A percentile compares a stretch with the other conserved stretches of the same genome.
These are phyloP conservation scores for Callithrix jacchus DNA, from an alignment of 2,113 vertebrate genomes.

Conservation along the genomic window DNA sequence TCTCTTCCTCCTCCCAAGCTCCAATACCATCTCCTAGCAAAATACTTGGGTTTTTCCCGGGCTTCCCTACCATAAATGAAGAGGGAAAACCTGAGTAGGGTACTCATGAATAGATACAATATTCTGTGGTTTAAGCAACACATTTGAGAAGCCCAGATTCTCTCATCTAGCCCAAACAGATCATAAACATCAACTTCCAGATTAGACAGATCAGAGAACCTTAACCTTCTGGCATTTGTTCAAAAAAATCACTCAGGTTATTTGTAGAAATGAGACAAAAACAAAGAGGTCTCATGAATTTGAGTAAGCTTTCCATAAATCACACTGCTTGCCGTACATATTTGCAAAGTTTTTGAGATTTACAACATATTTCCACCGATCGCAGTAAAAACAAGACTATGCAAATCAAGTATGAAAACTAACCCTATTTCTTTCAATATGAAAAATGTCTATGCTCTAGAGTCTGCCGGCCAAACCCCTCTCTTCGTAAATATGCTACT, in stretches of 20 bases:
- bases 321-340: neutral
- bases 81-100: neutral
- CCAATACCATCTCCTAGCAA: slow-evolving; percentile 6
- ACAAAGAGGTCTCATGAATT: slow-evolving; percentile 8
- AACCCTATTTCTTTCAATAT: neutral
- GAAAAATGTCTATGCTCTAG: neutral
- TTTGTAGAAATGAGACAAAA: slow-evolving; percentile 24
- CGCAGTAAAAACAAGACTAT: slow-evolving; percentile 25
- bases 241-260: neutral
- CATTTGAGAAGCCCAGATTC: neutral
- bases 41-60: neutral
- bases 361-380: neutral
- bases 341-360: slow-evolving; percentile 45
- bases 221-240: slow-evolving; percentile 26
- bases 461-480: neutral
- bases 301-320: neutral
- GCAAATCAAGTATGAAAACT: slow-evolving; percentile 41
- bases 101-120: neutral
- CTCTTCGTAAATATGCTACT: neutral
- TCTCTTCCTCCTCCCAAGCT: neutral
- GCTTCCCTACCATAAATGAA: neutral
- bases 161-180: neutral
- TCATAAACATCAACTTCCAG: neutral
- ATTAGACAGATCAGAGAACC: neutral
- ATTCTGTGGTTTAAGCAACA: neutral